Evolutionary conservation across 2,888 invertebrate genomes (phyloP).

Genomic region (Tetramorium bicarinatum): DNA sequence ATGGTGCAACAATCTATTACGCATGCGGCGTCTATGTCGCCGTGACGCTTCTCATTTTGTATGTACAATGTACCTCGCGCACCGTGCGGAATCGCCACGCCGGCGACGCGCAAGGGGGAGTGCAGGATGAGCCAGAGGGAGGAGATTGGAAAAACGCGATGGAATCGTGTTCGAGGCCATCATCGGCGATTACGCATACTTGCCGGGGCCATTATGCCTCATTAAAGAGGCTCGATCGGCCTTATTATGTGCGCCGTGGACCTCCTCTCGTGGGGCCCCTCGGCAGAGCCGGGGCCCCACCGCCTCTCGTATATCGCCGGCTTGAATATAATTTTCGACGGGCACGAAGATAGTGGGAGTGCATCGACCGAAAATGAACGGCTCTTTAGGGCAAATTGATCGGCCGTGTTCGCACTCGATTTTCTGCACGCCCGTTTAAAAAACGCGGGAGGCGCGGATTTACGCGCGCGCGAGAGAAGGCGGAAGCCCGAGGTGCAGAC

Average conservation of each 20-base stretch:
- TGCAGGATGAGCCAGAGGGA: conserved; percentile 30
- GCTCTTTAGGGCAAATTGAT: conserved; percentile 85
- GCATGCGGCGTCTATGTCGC: conserved; percentile 33
- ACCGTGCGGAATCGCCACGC: background rate
- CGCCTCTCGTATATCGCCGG: conserved; percentile 47
- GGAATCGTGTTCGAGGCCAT: conserved; percentile 77
- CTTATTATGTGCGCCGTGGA: conserved; percentile 80
- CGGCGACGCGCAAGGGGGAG: conserved; percentile 27
- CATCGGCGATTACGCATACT: conserved; percentile 84
- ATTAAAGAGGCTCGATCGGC: conserved; percentile 84
- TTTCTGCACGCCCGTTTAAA: conserved; percentile 68
- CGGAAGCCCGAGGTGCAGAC: conserved; percentile 64
- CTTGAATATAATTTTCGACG: conserved; percentile 82
- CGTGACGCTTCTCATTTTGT: conserved; percentile 40
- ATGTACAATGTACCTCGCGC: conserved; percentile 43
- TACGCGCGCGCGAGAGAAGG: conserved; percentile 57
- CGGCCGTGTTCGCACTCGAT: conserved; percentile 83
- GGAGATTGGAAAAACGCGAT: conserved; percentile 62
- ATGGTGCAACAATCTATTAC: conserved; percentile 43
- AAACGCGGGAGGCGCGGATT: conserved; percentile 17
- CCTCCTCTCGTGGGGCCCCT: conserved; percentile 66
- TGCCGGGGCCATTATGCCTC: conserved; percentile 85
- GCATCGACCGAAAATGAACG: conserved; percentile 81
- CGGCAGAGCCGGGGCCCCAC: conserved; percentile 46
- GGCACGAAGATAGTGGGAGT: conserved; percentile 78